phyloP scores from a whole-genome alignment of 2,797 vertebrate species.

The Coregonus suidteri region DNA sequence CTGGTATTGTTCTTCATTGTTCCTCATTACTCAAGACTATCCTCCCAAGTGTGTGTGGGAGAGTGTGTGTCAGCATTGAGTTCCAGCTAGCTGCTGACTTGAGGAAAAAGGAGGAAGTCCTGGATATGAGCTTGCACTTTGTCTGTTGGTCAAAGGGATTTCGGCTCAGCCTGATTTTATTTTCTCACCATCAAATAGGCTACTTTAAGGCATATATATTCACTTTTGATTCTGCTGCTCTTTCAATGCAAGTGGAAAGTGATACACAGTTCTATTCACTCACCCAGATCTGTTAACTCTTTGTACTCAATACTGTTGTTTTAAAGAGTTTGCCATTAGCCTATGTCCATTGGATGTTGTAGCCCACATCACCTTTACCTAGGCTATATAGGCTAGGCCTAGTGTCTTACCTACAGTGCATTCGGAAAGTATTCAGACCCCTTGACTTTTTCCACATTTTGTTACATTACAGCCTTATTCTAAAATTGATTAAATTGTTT shows the following conservation, averaged over 20 bases:
- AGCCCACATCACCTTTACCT: no score
- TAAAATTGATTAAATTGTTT: no score
- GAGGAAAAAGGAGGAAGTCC: slow-evolving; percentile 33
- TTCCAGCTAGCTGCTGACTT: slow-evolving; percentile 42
- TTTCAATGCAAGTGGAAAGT: not conserved
- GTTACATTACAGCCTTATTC: no score
- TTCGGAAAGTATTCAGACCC: no score
- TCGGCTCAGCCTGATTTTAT: not conserved
- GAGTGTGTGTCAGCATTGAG: not conserved
- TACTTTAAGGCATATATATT: not conserved
- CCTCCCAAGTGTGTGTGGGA: not conserved
- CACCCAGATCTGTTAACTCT: not conserved
- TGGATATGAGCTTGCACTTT: slow-evolving; percentile 30
- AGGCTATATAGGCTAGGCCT: no score
- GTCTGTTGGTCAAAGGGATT: not conserved
- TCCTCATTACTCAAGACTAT: not conserved
- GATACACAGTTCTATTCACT: not conserved
- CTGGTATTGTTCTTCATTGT: not conserved
- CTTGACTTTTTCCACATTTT: no score
- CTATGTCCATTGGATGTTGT: no score
- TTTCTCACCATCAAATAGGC: no score
- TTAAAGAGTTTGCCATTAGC: not conserved
- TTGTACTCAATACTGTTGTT: not conserved
- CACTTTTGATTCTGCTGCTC: not conserved
- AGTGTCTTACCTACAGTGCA: no score